These are phyloP conservation scores for Seriola aureovittata DNA, from an alignment of 2,113 vertebrate genomes.

Conservation along the genomic window DNA sequence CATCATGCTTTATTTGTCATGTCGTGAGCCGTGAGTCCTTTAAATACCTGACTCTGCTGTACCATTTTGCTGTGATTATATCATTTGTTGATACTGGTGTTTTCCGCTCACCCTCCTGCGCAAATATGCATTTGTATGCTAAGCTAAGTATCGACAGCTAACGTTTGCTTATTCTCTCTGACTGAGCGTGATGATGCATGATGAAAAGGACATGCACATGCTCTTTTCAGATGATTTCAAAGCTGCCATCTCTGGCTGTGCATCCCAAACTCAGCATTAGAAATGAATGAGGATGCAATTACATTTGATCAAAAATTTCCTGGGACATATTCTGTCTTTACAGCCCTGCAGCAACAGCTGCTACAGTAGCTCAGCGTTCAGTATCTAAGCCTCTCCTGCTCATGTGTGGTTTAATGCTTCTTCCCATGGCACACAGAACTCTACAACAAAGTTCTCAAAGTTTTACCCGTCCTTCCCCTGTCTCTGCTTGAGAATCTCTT, in stretches of 20 bases:
- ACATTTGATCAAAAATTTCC: background rate
- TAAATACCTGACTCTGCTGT: conserved; percentile 34
- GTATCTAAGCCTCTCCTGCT: background rate
- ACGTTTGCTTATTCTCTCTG: conserved; percentile 13
- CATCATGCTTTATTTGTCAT: conserved; percentile 56
- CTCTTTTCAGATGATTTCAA: background rate
- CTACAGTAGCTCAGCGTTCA: conserved; percentile 3
- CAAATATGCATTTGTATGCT: conserved; percentile 26
- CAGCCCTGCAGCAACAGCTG: conserved; percentile 15
- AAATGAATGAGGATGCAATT: conserved; percentile 17
- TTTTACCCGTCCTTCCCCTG: background rate
- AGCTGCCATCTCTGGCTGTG: background rate
- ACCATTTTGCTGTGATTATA: background rate
- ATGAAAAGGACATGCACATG: background rate
- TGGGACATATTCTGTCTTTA: background rate
- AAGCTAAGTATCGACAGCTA: background rate
- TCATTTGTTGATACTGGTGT: conserved; percentile 22
- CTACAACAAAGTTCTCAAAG: conserved; percentile 13
- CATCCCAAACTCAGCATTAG: background rate
- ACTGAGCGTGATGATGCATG: conserved; percentile 21
- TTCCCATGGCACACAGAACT: background rate
- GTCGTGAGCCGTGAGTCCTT: conserved; percentile 2
- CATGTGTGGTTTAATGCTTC: conserved; percentile 18
- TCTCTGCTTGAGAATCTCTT: conserved; percentile 31
- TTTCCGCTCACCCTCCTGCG: background rate